These are phyloP conservation scores for Coendou prehensilis DNA, from an alignment of 2,797 vertebrate species.

Conservation along the genomic window DNA sequence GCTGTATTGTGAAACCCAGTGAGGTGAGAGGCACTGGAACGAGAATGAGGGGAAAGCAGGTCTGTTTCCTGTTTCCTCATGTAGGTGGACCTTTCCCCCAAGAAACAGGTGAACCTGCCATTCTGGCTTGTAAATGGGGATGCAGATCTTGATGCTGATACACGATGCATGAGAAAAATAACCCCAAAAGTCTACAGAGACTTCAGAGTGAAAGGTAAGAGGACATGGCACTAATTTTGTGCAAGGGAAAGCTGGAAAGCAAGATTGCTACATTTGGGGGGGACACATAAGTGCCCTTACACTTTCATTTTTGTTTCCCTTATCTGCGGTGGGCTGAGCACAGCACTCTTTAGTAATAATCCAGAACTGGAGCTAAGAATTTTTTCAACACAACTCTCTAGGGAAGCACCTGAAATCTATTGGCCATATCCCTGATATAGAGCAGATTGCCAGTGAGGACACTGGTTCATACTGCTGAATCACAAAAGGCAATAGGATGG, in stretches of 20 bases:
- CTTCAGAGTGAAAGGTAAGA: conserved; percentile 21
- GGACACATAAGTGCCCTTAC: background rate
- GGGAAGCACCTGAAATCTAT: background rate
- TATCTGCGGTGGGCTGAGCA: background rate
- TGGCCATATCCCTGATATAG: background rate
- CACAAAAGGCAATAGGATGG: background rate
- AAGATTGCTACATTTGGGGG: background rate
- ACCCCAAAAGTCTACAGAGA: background rate
- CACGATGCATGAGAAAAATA: background rate
- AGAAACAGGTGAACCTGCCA: background rate
- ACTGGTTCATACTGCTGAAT: background rate
- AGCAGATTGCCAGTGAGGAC: background rate
- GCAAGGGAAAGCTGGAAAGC: conserved; percentile 2
- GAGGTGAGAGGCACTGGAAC: background rate
- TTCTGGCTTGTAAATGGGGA: background rate
- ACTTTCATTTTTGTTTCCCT: background rate
- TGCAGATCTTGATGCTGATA: background rate
- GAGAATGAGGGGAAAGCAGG: background rate
- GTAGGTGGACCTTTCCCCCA: background rate
- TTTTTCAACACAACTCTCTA: background rate
- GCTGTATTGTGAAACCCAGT: background rate
- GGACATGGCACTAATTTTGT: background rate
- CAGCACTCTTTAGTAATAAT: background rate
- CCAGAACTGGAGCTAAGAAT: conserved; percentile 41
- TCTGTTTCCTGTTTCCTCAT: background rate